Evolutionary conservation across 2,888 invertebrate species (phyloP).

Genomic region (Lamproptera curius): DNA sequence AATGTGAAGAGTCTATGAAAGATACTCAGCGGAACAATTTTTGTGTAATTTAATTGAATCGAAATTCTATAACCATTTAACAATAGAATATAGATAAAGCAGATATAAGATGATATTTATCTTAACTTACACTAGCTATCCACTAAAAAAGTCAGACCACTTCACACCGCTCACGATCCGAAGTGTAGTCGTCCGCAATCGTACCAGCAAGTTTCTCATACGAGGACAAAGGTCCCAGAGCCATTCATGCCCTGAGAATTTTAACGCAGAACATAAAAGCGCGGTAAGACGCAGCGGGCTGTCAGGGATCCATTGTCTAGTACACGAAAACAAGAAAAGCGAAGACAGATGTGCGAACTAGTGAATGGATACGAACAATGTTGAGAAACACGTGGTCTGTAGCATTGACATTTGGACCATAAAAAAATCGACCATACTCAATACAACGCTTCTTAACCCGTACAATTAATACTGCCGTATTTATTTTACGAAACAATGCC

Average conservation of each 20-base stretch:
- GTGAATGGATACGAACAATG: constrained; percentile 16
- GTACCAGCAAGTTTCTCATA: constrained; percentile 4
- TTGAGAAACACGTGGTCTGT: constrained; percentile 15
- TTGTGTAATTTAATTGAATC: too few species aligned
- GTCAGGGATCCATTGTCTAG: constrained; percentile 19
- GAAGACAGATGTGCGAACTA: constrained; percentile 19
- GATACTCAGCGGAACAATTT: too few species aligned
- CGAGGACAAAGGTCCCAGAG: not conserved
- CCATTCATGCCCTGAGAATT: constrained; percentile 14
- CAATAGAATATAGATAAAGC: not conserved
- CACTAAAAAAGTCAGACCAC: not conserved
- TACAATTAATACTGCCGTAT: not conserved
- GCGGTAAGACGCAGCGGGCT: constrained; percentile 10
- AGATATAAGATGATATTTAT: not conserved
- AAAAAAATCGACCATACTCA: not conserved
- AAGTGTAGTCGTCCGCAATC: too few species aligned
- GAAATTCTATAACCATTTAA: not conserved
- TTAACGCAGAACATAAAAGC: constrained; percentile 17
- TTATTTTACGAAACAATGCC: not conserved
- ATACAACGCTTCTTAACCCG: not conserved
- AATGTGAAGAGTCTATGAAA: too few species aligned
- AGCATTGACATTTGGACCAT: not conserved
- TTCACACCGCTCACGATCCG: not conserved
- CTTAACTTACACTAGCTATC: not conserved
- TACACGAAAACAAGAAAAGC: constrained; percentile 10